Percentiles rank a stretch among this genome's conserved stretches.
phyloP scores from a whole-genome alignment of 2,888 invertebrate genomes.

The Acleris cristana region DNA sequence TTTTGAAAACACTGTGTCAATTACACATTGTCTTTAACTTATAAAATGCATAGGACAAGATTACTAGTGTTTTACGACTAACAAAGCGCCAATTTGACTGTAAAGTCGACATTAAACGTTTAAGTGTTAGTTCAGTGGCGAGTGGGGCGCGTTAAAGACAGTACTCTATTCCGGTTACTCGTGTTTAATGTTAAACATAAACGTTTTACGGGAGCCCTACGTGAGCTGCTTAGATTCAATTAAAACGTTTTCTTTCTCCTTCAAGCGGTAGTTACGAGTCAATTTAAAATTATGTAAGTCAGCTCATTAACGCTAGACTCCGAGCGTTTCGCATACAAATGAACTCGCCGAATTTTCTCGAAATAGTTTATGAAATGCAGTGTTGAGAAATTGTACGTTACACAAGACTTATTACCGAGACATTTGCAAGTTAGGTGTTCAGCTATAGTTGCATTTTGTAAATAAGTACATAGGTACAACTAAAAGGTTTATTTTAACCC shows the following conservation, averaged over 20 bases:
- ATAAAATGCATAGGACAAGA: neutral
- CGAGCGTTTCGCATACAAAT: conserved; percentile 24
- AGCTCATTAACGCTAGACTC: conserved; percentile 26
- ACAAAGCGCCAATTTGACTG: conserved; percentile 8
- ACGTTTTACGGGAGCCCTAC: conserved; percentile 68
- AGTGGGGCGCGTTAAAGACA: conserved; percentile 60
- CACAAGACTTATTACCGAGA: neutral
- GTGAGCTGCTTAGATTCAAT: conserved; percentile 68
- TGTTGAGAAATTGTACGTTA: neutral
- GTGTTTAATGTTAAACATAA: conserved; percentile 67
- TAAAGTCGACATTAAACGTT: conserved; percentile 39
- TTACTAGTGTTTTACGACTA: conserved; percentile 11
- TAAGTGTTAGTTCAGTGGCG: conserved; percentile 56
- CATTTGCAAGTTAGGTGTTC: too few relatives aligned
- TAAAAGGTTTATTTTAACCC: too few relatives aligned
- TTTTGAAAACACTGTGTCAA: too few relatives aligned
- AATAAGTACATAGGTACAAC: too few relatives aligned
- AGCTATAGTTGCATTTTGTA: too few relatives aligned
- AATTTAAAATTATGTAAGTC: conserved; percentile 34
- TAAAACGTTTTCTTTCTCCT: conserved; percentile 42
- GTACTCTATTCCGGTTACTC: conserved; percentile 66
- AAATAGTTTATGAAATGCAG: conserved; percentile 10
- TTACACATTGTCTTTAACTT: neutral
- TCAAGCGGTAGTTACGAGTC: conserved; percentile 26
- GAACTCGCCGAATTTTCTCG: conserved; percentile 4